Evolutionary conservation across 30 jellyfish, hydroid and myxozoan species (phyloP), one percentile per base, ranked within the genome.

Genomic region (Chironex yamaguchii): DNA sequence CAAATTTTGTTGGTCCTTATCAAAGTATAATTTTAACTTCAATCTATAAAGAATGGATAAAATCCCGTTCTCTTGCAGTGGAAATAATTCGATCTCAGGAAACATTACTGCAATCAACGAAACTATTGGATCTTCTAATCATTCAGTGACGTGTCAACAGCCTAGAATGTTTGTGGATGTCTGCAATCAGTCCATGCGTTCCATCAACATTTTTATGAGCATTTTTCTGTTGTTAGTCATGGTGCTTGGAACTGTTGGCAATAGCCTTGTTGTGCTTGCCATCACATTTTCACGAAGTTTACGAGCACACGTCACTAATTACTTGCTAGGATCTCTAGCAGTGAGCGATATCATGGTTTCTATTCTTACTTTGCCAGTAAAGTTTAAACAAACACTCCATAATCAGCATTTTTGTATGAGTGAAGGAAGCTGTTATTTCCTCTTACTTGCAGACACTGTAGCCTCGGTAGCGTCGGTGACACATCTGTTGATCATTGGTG

Each of bases 301-400:
- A 29, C 23, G 67, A 34, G 65, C 25, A 22, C 66, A 34, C 23
- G 68, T 31, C 17, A 67, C 80, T 11, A 67, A 67, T 67, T 29
- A 12, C 21, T 67, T 67, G 12, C 31, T 67, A 23, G 67, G 17
- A 29, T 67, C 80, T 23, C 67, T 67, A 17, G 80, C 80, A 21
- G 67, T 67, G 21, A 67, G 80, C 29, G 80, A 67, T 31, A 67
- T 67, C 67, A 67, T 67, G 80, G 80, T 67, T 2, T 25, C 80
- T 17, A 9, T 67, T 6, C 12, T 67, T 6, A 67, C 80, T 11
- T 31, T 67, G 67, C 80, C 80, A 11, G 31, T 67, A 14, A 67
- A 67, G 29, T 23, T 67, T 17, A 67, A 67, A 34, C 80, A 67
- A 22, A 9, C 80, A 4, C 67, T 67, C 21, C 53, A 67, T 6